These are phyloP conservation scores for Sylvia atricapilla DNA, from an alignment of 2,113 vertebrate species.

Conservation along the genomic window DNA sequence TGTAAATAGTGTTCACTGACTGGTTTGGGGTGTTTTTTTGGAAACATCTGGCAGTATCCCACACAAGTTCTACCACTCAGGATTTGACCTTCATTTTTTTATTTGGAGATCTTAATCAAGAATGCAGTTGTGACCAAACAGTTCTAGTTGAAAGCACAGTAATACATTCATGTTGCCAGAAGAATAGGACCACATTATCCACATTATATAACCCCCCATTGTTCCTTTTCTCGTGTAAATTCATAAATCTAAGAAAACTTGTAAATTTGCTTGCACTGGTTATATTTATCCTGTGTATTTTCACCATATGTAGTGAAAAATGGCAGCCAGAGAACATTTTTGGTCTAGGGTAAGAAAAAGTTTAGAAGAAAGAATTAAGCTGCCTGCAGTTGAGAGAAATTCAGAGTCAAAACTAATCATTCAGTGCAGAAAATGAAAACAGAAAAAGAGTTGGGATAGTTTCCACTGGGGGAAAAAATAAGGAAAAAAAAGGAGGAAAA, in stretches of 20 bases:
- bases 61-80: background rate
- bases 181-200: background rate
- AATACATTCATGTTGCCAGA: background rate
- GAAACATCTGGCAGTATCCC: background rate
- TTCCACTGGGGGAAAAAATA: background rate
- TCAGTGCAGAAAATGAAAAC: background rate
- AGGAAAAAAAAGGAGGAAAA: background rate
- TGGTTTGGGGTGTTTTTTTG: background rate
- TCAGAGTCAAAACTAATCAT: background rate
- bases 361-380: background rate
- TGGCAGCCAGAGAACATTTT: background rate
- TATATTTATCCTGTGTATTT: background rate
- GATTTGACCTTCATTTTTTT: background rate
- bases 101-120: background rate
- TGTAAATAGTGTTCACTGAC: background rate
- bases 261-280: background rate
- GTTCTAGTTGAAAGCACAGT: background rate
- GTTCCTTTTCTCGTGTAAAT: background rate
- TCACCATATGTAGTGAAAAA: background rate
- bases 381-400: background rate
- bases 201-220: background rate
- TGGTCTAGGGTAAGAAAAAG: background rate
- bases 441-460: background rate
- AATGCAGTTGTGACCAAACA: background rate
- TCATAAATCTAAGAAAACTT: background rate